Base-by-base conservation (phyloP, 1,140 invertebrate genomes). In the Rhizoglyphus robini region DNA sequence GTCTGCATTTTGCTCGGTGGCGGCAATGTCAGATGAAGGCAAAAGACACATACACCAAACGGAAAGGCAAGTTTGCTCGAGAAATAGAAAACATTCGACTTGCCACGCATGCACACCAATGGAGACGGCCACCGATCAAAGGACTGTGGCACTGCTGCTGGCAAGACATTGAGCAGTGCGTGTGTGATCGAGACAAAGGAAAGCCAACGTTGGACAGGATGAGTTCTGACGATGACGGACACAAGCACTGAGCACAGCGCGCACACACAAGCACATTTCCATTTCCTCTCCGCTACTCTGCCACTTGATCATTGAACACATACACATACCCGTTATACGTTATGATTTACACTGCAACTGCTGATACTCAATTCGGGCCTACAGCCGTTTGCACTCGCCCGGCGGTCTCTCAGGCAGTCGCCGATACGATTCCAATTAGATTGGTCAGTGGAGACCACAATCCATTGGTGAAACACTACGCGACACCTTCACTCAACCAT, bases 21-120 rank as follows among this genome's bases (percentile, higher is more conserved):
- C 36, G 36, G 36, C 36, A 41, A 41, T 41, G 36, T 41, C 36
- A 41, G 36, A 41, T 11, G 36, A 18, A 41, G 36, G 36, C 36
- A 41, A 41, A n/a, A 41, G 36, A 41, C 36, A 54, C 23, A 54
- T 25, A 54, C 51, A 54, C 51, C 51, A 54, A 54, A 54, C 51
- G 51, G 51, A 54, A 54, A 54, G 51, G 51, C 51, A 54, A 54
- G 23, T 54, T 32, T 54, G 23, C 8, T 54, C 51, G 51, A 20
- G 20, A 54, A 54, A 54, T 15, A 54, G 31, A 54, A 27, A 32
- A 32, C 51, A 54, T 54, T 54, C 51, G 51, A 54, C 51, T 54
- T 32, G 51, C 51, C 51, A 32, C 51, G 51, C 51, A 54, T 54
- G 51, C 51, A 54, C 51, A 15, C 8, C 51, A 25, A 46, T n/a